Conservation (phyloP, 2,113 vertebrate species). For the Mormyrus iriodes region DNA sequence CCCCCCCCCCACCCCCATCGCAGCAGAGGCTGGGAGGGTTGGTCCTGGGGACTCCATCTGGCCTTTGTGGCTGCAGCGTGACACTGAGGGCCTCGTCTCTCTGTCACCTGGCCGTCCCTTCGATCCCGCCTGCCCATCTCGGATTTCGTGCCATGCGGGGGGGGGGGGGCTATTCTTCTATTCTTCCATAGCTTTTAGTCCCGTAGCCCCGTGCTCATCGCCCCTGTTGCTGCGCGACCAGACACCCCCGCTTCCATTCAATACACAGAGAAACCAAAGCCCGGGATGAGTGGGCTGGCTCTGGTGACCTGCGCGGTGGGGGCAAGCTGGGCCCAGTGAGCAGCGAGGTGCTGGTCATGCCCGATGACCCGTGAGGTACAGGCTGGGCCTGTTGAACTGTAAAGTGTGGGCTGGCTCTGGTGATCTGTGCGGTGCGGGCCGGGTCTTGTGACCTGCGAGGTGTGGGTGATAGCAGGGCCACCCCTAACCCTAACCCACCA, state of each 20-base stretch:
- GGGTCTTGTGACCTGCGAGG: too few species aligned
- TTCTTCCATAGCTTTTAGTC: background rate
- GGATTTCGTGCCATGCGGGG: background rate
- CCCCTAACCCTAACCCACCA: background rate
- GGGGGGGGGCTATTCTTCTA: background rate
- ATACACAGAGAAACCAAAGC: slow-evolving; percentile 5
- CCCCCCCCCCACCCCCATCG: background rate
- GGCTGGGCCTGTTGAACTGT: too few species aligned
- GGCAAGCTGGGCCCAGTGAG: background rate
- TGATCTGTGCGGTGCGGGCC: background rate
- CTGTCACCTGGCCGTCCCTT: background rate
- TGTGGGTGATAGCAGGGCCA: background rate
- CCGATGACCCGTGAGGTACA: background rate
- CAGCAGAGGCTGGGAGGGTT: background rate
- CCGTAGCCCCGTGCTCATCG: background rate
- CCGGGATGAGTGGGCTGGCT: background rate
- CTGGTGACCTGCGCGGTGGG: background rate
- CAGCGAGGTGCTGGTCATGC: background rate
- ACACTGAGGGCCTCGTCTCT: background rate
- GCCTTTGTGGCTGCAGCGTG: background rate
- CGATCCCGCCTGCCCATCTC: background rate
- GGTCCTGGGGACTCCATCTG: background rate
- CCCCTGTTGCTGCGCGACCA: too few species aligned
- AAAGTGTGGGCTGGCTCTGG: too few species aligned
- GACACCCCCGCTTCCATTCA: background rate